A percentile compares a stretch with the other conserved stretches of the same genome.
These are phyloP conservation scores for Agonopterix heracliana DNA, from an alignment of 2,888 invertebrate genomes.

Conservation along the genomic window DNA sequence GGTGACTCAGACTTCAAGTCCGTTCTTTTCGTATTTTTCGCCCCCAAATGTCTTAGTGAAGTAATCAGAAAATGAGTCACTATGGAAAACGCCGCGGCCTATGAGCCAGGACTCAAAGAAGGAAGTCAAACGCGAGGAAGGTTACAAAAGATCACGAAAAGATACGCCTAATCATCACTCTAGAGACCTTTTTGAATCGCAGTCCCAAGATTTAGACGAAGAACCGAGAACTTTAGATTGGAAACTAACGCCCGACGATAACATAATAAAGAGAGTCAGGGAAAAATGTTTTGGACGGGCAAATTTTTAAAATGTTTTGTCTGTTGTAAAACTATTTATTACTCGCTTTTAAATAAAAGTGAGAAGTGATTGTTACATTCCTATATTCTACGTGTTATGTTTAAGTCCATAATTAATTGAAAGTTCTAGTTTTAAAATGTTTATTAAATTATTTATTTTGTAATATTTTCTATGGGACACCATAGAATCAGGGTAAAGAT, in stretches of 20 bases:
- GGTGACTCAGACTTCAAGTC: conserved; percentile 42
- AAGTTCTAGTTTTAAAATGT: conserved; percentile 19
- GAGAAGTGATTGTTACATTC: not conserved
- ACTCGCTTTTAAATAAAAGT: not conserved
- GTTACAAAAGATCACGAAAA: conserved; percentile 19
- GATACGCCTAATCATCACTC: conserved; percentile 41
- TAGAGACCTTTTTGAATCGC: conserved; percentile 61
- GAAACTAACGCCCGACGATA: conserved; percentile 54
- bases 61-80: conserved; percentile 26
- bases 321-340: not conserved
- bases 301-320: conserved; percentile 33
- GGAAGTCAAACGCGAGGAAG: conserved; percentile 15
- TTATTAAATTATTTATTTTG: conserved; percentile 30
- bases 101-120: conserved; percentile 16
- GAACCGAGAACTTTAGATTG: conserved; percentile 40
- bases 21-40: conserved; percentile 60
- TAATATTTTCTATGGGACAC: conserved; percentile 29
- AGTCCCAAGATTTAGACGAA: conserved; percentile 50
- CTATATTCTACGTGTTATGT: not conserved
- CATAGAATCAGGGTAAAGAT: conserved; percentile 56
- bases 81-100: conserved; percentile 45
- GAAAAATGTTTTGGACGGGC: conserved; percentile 56
- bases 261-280: conserved; percentile 48
- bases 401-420: conserved; percentile 18
- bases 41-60: conserved; percentile 34